Conservation (phyloP, 1,140 invertebrate species). For the Acromyrmex heyeri region DNA sequence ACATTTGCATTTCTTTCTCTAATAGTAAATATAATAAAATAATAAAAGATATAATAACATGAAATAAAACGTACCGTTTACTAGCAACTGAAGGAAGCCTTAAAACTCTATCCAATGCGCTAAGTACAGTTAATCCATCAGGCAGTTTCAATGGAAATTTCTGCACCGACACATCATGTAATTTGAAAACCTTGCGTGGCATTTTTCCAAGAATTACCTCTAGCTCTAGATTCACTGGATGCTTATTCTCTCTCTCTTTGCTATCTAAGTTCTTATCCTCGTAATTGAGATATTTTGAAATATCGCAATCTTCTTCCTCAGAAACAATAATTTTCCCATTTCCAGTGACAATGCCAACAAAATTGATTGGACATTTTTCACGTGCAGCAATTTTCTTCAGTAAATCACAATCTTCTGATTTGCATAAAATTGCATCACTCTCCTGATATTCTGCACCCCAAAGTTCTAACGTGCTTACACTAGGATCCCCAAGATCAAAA, state of each 20-base stretch:
- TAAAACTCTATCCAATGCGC: conserved; percentile 93
- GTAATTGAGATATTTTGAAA: conserved; percentile 81
- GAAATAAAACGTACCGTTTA: conserved; percentile 89
- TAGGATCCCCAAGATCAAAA: conserved; percentile 97
- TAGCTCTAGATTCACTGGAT: conserved; percentile 95
- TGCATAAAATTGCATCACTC: conserved; percentile 95
- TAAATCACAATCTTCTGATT: conserved; percentile 88
- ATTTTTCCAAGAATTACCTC: conserved; percentile 96
- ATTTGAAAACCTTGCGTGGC: conserved; percentile 91
- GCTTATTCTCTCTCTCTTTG: conserved; percentile 77
- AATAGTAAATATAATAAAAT: background rate
- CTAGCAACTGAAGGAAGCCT: conserved; percentile 96
- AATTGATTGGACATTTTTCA: conserved; percentile 97
- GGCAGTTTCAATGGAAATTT: conserved; percentile 87
- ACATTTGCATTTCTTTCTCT: background rate
- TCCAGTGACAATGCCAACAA: conserved; percentile 97
- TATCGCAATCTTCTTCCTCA: conserved; percentile 87
- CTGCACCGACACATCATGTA: conserved; percentile 81
- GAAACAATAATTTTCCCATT: conserved; percentile 93
- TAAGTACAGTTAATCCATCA: conserved; percentile 87
- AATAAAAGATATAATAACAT: conserved; percentile 3
- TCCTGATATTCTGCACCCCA: conserved; percentile 99
- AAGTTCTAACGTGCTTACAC: conserved; percentile 96
- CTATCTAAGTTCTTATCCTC: conserved; percentile 43
- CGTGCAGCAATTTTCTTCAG: conserved; percentile 92